Conservation (phyloP, 2,797 vertebrate species). For the Remorina albescens region DNA sequence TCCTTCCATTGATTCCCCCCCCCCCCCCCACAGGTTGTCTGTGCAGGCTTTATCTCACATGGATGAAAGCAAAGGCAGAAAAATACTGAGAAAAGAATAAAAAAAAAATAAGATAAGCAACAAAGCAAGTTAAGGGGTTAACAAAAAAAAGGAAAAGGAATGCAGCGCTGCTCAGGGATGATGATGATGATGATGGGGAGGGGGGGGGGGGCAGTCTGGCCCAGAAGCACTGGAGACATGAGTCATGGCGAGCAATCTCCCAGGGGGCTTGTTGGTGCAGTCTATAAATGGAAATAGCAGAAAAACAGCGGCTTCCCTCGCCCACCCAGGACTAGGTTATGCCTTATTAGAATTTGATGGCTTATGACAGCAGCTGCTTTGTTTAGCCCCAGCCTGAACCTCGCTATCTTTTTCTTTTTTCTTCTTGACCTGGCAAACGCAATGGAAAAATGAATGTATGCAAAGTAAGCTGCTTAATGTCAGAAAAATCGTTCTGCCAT, state of each 20-base stretch:
- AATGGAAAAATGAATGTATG: conserved; percentile 53
- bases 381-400: conserved; percentile 71
- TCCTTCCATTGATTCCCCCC: conserved; percentile 50
- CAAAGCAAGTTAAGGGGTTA: conserved; percentile 17
- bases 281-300: conserved; percentile 86
- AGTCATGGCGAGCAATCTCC: conserved; percentile 81
- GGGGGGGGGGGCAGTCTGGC: conserved; percentile 69
- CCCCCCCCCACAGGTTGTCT: neutral
- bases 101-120: conserved; percentile 53
- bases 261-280: conserved; percentile 80
- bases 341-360: conserved; percentile 83
- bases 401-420: conserved; percentile 35
- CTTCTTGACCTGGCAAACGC: conserved; percentile 48
- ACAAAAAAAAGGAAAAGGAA: conserved; percentile 41
- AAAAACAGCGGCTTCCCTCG: conserved; percentile 84
- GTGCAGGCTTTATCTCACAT: conserved; percentile 39
- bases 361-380: conserved; percentile 80
- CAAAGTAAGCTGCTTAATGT: conserved; percentile 64
- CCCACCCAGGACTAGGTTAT: conserved; percentile 82
- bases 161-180: conserved; percentile 49
- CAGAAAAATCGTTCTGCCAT: conserved; percentile 48
- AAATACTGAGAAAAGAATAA: conserved; percentile 38
- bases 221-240: conserved; percentile 82
- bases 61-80: conserved; percentile 52
- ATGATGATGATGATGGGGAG: conserved; percentile 43